A percentile compares a stretch with the other conserved stretches of the same genome.
These are phyloP conservation scores for Pemphredon lugubris DNA, from an alignment of 2,888 invertebrate species.

Conservation along the genomic window DNA sequence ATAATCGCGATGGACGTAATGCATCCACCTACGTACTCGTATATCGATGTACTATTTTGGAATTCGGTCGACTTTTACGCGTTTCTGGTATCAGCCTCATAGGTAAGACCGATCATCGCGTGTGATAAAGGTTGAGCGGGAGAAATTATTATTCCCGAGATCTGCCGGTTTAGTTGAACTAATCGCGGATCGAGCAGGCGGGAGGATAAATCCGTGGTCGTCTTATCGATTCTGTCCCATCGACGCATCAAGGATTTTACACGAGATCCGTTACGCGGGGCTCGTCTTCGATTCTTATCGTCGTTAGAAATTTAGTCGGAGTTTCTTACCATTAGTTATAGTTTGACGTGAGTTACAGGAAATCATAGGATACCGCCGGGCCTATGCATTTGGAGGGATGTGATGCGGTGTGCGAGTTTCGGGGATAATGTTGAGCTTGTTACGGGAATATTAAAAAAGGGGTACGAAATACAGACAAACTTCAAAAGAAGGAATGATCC, in stretches of 20 bases:
- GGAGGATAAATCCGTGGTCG: background rate
- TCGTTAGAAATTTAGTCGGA: background rate
- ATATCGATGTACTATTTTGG: conserved; percentile 33
- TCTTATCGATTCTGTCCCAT: background rate
- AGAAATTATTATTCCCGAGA: conserved; percentile 1
- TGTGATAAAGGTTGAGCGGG: conserved; percentile 25
- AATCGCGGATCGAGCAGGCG: background rate
- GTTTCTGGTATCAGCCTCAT: conserved; percentile 16
- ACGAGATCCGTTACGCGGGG: background rate
- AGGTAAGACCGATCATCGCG: conserved; percentile 17
- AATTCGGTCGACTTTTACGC: conserved; percentile 34
- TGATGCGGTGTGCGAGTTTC: background rate
- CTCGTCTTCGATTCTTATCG: background rate
- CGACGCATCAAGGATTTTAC: background rate
- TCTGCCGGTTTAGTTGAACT: too few relatives aligned
- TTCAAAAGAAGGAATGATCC: conserved; percentile 31
- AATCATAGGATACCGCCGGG: conserved; percentile 27
- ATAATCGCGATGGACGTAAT: conserved; percentile 43
- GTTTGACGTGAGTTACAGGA: conserved; percentile 21
- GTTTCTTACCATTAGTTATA: conserved; percentile 51
- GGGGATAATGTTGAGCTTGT: conserved; percentile 18
- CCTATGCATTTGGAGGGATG: conserved; percentile 22
- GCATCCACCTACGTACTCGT: too few relatives aligned
- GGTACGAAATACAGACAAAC: conserved; percentile 17
- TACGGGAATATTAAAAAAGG: conserved; percentile 46